These are phyloP conservation scores for Clarias laeviceps DNA, from an alignment of 2,797 vertebrate genomes.

Conservation along the genomic window DNA sequence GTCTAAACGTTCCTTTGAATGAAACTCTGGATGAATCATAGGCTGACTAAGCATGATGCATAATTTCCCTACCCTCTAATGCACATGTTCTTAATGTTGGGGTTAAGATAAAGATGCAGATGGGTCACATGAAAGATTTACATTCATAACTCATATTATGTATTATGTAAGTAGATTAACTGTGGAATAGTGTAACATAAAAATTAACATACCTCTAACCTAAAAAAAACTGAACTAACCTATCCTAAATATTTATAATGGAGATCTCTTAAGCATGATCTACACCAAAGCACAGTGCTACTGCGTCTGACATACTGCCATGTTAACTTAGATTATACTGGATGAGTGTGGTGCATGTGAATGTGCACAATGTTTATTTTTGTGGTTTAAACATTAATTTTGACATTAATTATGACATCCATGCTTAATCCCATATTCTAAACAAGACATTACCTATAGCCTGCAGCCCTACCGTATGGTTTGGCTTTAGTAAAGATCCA, in stretches of 20 bases:
- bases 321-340: neutral
- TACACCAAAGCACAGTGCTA: neutral
- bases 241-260: no score
- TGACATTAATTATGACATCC: no score
- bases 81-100: neutral
- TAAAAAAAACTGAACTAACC: no score
- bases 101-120: neutral
- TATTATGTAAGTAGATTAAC: neutral
- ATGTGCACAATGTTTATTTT: neutral
- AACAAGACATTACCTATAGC: neutral
- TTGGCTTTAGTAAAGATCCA: neutral
- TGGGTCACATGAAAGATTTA: neutral
- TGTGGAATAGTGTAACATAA: neutral
- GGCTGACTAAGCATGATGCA: neutral
- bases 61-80: neutral
- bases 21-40: neutral
- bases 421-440: neutral
- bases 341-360: neutral
- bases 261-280: neutral
- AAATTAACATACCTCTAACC: no score
- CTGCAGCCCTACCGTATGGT: neutral
- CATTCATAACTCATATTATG: neutral
- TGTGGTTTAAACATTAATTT: no score
- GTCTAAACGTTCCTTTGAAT: neutral
- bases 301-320: neutral